These are phyloP conservation scores for Scalopus aquaticus DNA, from an alignment of 2,113 vertebrate genomes.

Conservation along the genomic window DNA sequence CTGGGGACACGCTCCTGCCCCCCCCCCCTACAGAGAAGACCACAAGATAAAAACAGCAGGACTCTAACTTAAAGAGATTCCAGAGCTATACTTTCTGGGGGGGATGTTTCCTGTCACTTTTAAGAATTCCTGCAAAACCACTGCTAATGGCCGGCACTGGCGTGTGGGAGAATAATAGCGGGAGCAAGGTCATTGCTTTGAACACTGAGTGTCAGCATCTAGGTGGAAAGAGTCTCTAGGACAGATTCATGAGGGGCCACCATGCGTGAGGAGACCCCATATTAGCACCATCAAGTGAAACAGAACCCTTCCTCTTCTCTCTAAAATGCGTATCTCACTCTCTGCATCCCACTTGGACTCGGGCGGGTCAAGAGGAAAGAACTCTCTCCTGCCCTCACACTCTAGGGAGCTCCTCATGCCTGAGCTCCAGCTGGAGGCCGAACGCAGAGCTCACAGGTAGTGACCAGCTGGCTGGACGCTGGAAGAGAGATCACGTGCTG, in stretches of 20 bases:
- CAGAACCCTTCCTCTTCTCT: not conserved
- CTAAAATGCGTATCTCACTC: not conserved
- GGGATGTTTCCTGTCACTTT: not conserved
- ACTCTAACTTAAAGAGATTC: not conserved
- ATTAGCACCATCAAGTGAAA: not conserved
- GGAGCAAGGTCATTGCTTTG: accelerated
- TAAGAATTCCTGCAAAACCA: not conserved
- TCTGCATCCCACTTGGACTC: not conserved
- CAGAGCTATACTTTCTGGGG: not conserved
- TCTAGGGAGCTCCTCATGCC: not conserved
- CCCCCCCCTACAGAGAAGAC: not conserved
- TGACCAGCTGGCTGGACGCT: not conserved
- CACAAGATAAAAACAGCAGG: not conserved
- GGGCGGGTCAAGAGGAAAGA: not conserved
- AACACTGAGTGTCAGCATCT: not conserved
- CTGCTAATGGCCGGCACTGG: not conserved
- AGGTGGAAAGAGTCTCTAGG: not conserved
- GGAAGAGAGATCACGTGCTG: no score
- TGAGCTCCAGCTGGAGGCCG: accelerated
- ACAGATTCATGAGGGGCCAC: not conserved
- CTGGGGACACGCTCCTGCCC: not conserved
- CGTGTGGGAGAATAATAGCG: not conserved
- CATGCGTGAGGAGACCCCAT: accelerated
- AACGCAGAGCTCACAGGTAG: not conserved
- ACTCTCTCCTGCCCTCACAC: not conserved